Conservation (phyloP, 2,797 vertebrate genomes). For the Sebastes hopkinsi region DNA sequence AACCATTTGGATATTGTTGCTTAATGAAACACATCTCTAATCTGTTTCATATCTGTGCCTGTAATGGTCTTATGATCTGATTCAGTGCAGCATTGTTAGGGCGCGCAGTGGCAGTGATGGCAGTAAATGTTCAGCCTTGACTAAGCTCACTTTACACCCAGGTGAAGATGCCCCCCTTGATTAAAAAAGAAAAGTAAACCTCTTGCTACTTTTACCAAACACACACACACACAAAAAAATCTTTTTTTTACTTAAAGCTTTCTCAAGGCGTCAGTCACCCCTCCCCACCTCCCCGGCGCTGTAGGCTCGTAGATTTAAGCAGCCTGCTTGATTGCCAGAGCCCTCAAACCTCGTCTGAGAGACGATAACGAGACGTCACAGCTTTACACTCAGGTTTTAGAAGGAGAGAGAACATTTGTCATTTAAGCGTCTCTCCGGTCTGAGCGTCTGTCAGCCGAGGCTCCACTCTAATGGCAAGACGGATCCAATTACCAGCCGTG, state of each 20-base stretch:
- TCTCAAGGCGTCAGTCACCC: slow-evolving; percentile 27
- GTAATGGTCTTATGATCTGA: not conserved
- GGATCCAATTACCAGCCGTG: slow-evolving; percentile 86
- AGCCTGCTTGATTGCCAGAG: slow-evolving; percentile 78
- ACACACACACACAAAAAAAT: slow-evolving; percentile 5
- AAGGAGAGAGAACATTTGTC: slow-evolving; percentile 85
- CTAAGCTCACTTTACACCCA: not conserved
- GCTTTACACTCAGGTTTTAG: slow-evolving; percentile 82
- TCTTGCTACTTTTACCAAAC: slow-evolving; percentile 28
- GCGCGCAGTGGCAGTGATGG: not conserved
- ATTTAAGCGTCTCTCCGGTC: slow-evolving; percentile 82
- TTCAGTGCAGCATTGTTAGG: not conserved
- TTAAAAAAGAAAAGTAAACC: slow-evolving; percentile 29
- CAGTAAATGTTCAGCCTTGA: not conserved
- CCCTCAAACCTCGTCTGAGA: slow-evolving; percentile 78
- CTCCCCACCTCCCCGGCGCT: not conserved
- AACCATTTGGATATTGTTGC: not conserved
- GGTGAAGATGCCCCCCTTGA: slow-evolving; percentile 23
- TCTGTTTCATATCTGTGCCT: not conserved
- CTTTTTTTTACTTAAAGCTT: slow-evolving; percentile 35
- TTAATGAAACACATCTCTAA: not conserved
- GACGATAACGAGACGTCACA: slow-evolving; percentile 86
- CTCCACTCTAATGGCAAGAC: slow-evolving; percentile 79
- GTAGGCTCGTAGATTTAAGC: slow-evolving; percentile 62
- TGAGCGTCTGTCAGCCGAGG: slow-evolving; percentile 80